These are phyloP conservation scores for Columba livia DNA, from an alignment of 2,113 vertebrate species.

Conservation along the genomic window DNA sequence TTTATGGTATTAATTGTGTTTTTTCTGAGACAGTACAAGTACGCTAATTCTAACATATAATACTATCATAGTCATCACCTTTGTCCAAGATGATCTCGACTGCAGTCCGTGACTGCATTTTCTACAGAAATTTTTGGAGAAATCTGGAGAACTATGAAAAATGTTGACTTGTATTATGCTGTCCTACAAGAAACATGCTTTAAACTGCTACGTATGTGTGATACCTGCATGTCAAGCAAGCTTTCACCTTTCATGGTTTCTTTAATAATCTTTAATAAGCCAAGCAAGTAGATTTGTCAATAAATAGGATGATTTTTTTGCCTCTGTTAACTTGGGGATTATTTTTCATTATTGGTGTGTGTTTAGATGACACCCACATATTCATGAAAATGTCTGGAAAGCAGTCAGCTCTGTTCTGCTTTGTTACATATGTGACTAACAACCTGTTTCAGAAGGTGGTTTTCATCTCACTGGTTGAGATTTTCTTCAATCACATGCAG, in stretches of 20 bases:
- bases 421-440: background rate
- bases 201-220: background rate
- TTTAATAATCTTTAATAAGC: background rate
- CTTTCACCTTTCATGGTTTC: background rate
- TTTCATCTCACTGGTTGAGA: background rate
- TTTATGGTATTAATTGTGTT: conserved; percentile 23
- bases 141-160: background rate
- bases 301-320: background rate
- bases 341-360: background rate
- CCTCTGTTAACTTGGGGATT: background rate
- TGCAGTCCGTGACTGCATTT: background rate
- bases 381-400: background rate
- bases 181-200: background rate
- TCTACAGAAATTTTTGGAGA: background rate
- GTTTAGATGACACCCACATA: background rate
- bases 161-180: background rate
- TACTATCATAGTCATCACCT: background rate
- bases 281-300: background rate
- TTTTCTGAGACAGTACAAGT: conserved; percentile 13
- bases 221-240: background rate
- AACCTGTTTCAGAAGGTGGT: background rate
- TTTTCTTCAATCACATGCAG: background rate
- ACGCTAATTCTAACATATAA: background rate
- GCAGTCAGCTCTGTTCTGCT: background rate
- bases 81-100: background rate